Evolutionary conservation across 2,113 vertebrate genomes (phyloP), one percentile per base, ranked within the genome.

Genomic region (Callionymus lyra): DNA sequence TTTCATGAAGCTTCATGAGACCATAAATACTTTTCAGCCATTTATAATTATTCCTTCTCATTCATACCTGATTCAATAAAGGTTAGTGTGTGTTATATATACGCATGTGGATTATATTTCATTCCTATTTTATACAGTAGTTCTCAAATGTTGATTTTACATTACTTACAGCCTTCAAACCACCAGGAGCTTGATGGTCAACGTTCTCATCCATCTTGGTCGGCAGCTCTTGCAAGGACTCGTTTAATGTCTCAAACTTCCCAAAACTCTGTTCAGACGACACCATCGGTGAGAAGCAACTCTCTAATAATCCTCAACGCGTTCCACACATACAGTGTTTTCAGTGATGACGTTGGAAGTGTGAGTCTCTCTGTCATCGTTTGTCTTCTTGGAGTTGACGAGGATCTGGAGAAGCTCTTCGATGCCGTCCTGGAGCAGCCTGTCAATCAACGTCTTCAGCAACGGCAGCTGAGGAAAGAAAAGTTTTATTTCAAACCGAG

Each of bases 381-480:
- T 42, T 34, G 38, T 44, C 21, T 41, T 81, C 60, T 68, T 65
- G 37, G 65, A 70, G 19, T 45, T 69, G 6, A 38, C 46, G 9
- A 85, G 49, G 16, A 83, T 82, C 31, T 59, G 65, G 32, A 85
- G 71, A 32, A 90, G 61, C 39, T 78, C 74, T 2, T 88, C 84
- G 45, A 89, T 65, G 3, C 90, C 89, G 0, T 84, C 79, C 70
- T 69, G 74, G 47, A 89, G 81, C 35, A 94, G 72, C 1, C 59
- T 73, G 0, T 90, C 59, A 9, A 86, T 88, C 72, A 94, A 80
- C 6, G 82, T 77, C 73, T 87, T 89, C 81, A 94, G 76, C 71
- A 93, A 51, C 12, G 76, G 78, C 31, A 94, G 74, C 91, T 94
- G 69, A 34, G 46, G 38, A 27, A n/a, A n/a, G n/a, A 19, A n/a